Evolutionary conservation across 92 coral and sea anemone species (phyloP).

Genomic region (Heliopora coerulea): DNA sequence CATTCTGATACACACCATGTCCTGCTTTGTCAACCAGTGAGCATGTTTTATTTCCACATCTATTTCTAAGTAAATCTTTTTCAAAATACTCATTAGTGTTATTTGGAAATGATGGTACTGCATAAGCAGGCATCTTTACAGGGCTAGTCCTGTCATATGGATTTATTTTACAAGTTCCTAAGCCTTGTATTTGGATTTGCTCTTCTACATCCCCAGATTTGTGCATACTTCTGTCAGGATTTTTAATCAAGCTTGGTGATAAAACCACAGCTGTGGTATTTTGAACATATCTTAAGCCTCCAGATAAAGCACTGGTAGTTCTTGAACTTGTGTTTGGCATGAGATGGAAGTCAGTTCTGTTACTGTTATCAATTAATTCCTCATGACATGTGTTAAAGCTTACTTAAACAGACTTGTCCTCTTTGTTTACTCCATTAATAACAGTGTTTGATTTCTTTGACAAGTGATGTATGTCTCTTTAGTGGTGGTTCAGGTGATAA

Average conservation of each 20-base stretch:
- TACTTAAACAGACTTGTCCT: background rate
- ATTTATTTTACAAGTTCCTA: background rate
- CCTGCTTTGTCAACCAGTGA: background rate
- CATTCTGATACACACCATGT: background rate
- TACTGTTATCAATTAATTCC: background rate
- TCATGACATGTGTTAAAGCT: background rate
- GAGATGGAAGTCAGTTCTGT: background rate
- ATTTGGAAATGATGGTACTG: background rate
- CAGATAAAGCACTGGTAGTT: background rate
- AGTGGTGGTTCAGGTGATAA: background rate
- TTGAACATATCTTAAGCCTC: constrained; percentile 1
- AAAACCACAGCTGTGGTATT: constrained; percentile 6
- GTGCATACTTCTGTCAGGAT: background rate
- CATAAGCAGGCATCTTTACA: background rate
- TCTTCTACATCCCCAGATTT: background rate
- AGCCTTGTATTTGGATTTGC: background rate
- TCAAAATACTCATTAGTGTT: background rate
- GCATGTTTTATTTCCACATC: background rate
- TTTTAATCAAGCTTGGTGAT: constrained; percentile 4
- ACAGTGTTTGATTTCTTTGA: background rate
- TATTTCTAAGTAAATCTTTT: background rate
- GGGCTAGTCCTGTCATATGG: background rate
- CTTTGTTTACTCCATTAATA: background rate
- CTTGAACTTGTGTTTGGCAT: background rate
- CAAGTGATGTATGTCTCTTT: background rate